Evolutionary conservation across 2,888 invertebrate genomes (phyloP).

Genomic region (Linnaemya vulpina): DNA sequence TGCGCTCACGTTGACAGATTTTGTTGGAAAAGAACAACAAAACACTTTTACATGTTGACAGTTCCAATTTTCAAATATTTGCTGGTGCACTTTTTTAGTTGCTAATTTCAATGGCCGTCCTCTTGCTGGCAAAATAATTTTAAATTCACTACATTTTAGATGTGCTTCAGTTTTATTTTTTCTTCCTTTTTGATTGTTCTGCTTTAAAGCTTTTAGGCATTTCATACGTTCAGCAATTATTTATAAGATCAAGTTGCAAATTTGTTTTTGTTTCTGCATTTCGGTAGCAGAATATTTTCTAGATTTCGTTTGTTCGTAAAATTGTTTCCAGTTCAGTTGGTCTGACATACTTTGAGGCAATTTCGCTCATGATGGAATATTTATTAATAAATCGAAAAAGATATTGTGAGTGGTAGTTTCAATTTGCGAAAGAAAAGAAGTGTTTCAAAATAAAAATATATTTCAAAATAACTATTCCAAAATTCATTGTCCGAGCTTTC

Average conservation of each 20-base stretch:
- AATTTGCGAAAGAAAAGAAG: background rate
- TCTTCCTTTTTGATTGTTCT: conserved; percentile 17
- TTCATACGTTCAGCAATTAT: conserved; percentile 61
- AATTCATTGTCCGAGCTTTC: no score
- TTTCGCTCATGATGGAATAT: conserved; percentile 15
- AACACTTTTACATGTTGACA: conserved; percentile 62
- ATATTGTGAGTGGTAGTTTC: background rate
- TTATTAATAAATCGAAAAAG: background rate
- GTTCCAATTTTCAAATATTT: conserved; percentile 60
- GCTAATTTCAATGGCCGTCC: conserved; percentile 29
- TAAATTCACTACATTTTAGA: conserved; percentile 28
- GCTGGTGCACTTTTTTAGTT: conserved; percentile 15
- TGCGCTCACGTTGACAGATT: conserved; percentile 59
- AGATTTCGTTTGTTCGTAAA: conserved; percentile 26
- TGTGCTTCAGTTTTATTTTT: conserved; percentile 25
- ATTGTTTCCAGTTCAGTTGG: conserved; percentile 65
- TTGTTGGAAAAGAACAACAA: conserved; percentile 24
- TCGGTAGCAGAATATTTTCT: conserved; percentile 27
- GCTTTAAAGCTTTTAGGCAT: conserved; percentile 41
- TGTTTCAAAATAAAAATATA: background rate
- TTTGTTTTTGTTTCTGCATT: conserved; percentile 54
- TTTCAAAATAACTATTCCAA: no score
- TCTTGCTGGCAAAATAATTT: conserved; percentile 30
- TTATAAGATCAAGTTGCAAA: conserved; percentile 71
- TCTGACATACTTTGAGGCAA: conserved; percentile 64